Conservation (phyloP, 2,113 vertebrate species). For the Heliornis fulica region DNA sequence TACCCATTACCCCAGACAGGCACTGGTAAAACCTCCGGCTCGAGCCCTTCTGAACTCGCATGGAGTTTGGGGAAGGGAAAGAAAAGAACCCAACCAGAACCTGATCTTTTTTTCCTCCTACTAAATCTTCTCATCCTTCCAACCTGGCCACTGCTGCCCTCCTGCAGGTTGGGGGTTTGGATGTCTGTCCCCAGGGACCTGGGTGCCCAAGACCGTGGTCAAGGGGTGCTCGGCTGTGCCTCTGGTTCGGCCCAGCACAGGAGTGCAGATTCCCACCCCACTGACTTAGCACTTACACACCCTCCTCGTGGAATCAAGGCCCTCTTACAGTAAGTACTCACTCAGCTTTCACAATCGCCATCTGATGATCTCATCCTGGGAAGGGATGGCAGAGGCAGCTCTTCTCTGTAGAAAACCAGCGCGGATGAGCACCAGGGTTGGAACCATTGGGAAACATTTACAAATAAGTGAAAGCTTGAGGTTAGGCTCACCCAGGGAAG, state of each 20-base stretch:
- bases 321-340: background rate
- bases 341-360: background rate
- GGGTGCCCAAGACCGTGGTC: background rate
- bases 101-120: background rate
- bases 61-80: background rate
- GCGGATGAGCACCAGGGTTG: background rate
- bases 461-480: background rate
- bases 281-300: background rate
- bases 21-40: background rate
- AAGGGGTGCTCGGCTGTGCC: background rate
- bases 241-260: background rate
- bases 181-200: rapidly evolving
- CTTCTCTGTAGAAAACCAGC: background rate
- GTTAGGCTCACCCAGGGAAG: background rate
- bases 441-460: rapidly evolving
- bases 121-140: background rate
- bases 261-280: background rate
- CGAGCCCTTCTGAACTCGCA: background rate
- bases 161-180: background rate
- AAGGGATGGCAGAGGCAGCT: background rate
- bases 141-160: rapidly evolving
- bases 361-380: background rate
- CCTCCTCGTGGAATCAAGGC: background rate
- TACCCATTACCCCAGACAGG: background rate
- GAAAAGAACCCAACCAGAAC: background rate